A percentile compares a stretch with the other conserved stretches of the same genome.
Conservation (phyloP, 2,888 invertebrate genomes). For the Himalopsyche tibetana region DNA sequence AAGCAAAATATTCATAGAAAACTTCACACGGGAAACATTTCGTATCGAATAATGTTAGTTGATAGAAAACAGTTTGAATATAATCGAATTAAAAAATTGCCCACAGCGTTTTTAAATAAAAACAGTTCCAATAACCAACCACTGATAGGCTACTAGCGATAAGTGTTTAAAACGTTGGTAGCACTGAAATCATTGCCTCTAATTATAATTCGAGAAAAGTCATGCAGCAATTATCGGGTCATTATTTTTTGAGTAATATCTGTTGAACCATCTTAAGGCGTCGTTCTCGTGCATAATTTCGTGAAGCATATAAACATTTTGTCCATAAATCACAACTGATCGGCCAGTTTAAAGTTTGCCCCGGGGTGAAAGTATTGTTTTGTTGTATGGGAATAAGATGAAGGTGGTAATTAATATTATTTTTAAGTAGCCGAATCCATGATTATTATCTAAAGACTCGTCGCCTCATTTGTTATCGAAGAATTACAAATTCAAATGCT, state of each 20-base stretch:
- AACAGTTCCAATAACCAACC: constrained; percentile 45
- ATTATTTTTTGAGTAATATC: constrained; percentile 51
- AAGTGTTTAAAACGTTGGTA: constrained; percentile 52
- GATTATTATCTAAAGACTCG: constrained; percentile 62
- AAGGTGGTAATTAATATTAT: constrained; percentile 64
- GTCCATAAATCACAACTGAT: constrained; percentile 58
- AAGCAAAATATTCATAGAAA: constrained; percentile 17
- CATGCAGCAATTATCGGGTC: constrained; percentile 55
- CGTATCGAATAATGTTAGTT: constrained; percentile 44
- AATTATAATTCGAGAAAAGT: constrained; percentile 60
- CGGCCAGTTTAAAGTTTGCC: constrained; percentile 48
- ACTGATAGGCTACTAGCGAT: constrained; percentile 51
- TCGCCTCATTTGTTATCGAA: constrained; percentile 62
- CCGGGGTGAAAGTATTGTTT: constrained; percentile 55
- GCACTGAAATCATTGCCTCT: constrained; percentile 59
- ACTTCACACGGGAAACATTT: constrained; percentile 50
- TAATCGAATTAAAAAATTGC: constrained; percentile 60
- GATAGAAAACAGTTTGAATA: neutral
- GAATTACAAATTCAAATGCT: constrained; percentile 57
- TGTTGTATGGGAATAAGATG: constrained; percentile 55
- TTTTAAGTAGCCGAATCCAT: constrained; percentile 62
- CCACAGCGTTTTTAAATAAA: constrained; percentile 44
- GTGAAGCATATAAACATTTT: constrained; percentile 43
- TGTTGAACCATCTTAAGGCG: constrained; percentile 46
- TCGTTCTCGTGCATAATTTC: constrained; percentile 47